Conservation (phyloP, 2,113 vertebrate genomes). For the Rousettus leschenaultii region DNA sequence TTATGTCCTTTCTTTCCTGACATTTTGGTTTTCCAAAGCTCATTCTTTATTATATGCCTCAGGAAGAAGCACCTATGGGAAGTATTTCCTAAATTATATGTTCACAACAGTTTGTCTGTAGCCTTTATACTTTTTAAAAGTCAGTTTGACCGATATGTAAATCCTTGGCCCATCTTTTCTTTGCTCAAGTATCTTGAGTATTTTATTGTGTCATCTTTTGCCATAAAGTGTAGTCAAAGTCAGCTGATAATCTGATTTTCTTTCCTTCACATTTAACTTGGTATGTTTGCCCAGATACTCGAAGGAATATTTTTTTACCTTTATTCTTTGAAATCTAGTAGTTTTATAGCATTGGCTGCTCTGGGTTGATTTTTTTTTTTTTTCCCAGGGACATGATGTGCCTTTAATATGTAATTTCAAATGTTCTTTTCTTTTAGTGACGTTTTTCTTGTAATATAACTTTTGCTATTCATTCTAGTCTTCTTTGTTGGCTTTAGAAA, state of each 20-base stretch:
- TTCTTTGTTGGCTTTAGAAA: neutral
- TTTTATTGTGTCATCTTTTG: slow-evolving; percentile 20
- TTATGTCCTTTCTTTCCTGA: neutral
- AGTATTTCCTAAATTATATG: neutral
- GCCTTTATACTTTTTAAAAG: neutral
- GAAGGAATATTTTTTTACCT: neutral
- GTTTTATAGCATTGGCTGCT: neutral
- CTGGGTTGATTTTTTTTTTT: neutral
- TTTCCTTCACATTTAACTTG: neutral
- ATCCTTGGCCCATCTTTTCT: neutral
- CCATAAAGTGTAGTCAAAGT: neutral
- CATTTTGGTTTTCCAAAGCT: neutral
- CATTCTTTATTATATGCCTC: neutral
- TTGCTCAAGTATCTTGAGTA: neutral
- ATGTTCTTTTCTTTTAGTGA: neutral
- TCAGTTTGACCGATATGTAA: neutral
- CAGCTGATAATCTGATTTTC: neutral
- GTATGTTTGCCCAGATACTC: neutral
- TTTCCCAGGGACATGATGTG: neutral
- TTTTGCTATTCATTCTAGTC: neutral
- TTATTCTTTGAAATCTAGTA: neutral
- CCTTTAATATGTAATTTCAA: neutral
- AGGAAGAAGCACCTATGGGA: neutral
- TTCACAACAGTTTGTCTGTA: neutral
- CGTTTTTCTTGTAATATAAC: neutral